A percentile compares a stretch with the other conserved stretches of the same genome.
Evolutionary conservation across 2,888 invertebrate species (phyloP).

Genomic region (Gari tellinella): DNA sequence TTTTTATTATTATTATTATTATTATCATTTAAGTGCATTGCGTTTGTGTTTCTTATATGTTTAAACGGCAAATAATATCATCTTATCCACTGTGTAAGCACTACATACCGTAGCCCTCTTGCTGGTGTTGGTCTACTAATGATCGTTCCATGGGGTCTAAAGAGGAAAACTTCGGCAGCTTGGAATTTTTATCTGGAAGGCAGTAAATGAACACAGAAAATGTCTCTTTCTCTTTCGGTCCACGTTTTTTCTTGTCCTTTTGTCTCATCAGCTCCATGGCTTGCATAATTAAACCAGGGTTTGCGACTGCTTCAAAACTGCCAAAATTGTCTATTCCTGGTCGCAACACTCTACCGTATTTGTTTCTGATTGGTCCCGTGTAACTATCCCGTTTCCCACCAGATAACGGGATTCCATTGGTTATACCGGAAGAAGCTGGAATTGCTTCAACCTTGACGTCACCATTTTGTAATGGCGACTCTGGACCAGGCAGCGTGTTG

Average conservation of each 20-base stretch:
- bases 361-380: slow-evolving; percentile 47
- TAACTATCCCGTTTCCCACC: slow-evolving; percentile 1
- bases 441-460: slow-evolving; percentile 1
- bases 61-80: too few relatives aligned
- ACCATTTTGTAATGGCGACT: not conserved
- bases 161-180: slow-evolving; percentile 69
- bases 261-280: slow-evolving; percentile 62
- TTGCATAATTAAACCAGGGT: slow-evolving; percentile 59
- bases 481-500: slow-evolving; percentile 24
- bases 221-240: slow-evolving; percentile 70
- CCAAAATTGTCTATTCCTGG: slow-evolving; percentile 61
- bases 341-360: slow-evolving; percentile 48
- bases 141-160: slow-evolving; percentile 61
- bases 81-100: not conserved
- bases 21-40: too few relatives aligned
- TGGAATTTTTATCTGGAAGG: slow-evolving; percentile 64
- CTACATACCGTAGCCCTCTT: slow-evolving; percentile 66
- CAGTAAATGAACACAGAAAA: slow-evolving; percentile 69
- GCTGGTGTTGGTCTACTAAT: slow-evolving; percentile 65
- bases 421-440: slow-evolving; percentile 1
- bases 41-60: too few relatives aligned
- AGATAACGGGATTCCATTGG: not conserved
- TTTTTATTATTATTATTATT: too few relatives aligned
- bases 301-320: slow-evolving; percentile 53
- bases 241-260: slow-evolving; percentile 63